Evolutionary conservation across 1,140 invertebrate genomes (phyloP).

Genomic region (Thalassaphorura encarpata): DNA sequence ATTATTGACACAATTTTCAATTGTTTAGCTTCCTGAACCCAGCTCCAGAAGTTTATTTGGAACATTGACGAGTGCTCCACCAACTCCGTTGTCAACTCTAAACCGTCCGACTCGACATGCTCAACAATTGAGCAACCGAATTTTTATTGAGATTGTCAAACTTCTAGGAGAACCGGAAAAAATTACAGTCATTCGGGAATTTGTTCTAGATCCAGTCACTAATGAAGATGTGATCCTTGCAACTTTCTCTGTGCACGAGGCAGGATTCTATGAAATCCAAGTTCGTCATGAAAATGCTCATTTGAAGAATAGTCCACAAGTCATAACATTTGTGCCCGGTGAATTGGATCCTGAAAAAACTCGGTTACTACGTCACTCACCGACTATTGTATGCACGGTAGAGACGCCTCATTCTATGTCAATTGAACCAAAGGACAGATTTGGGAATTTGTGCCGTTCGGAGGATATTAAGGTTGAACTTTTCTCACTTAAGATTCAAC

Average conservation of each 20-base stretch:
- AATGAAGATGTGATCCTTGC: slow-evolving; percentile 15
- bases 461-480: slow-evolving; percentile 11
- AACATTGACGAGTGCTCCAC: not conserved
- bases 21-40: not conserved
- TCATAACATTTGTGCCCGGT: slow-evolving; percentile 15
- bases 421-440: slow-evolving; percentile 21
- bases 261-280: slow-evolving; percentile 26
- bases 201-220: not conserved
- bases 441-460: slow-evolving; percentile 23
- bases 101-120: not conserved
- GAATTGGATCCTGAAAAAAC: slow-evolving; percentile 21
- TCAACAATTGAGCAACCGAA: not conserved
- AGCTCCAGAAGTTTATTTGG: not conserved
- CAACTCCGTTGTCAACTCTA: not conserved
- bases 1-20: not conserved
- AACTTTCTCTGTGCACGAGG: slow-evolving; percentile 22
- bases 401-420: slow-evolving; percentile 3
- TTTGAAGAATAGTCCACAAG: slow-evolving; percentile 19
- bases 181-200: slow-evolving; percentile 11
- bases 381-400: slow-evolving; percentile 11
- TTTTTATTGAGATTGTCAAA: not conserved
- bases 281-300: slow-evolving; percentile 14
- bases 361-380: slow-evolving; percentile 16
- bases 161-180: not conserved
- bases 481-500: slow-evolving; percentile 14